phyloP scores from a whole-genome alignment of 2,113 vertebrate genomes.

The Tinamus guttatus region DNA sequence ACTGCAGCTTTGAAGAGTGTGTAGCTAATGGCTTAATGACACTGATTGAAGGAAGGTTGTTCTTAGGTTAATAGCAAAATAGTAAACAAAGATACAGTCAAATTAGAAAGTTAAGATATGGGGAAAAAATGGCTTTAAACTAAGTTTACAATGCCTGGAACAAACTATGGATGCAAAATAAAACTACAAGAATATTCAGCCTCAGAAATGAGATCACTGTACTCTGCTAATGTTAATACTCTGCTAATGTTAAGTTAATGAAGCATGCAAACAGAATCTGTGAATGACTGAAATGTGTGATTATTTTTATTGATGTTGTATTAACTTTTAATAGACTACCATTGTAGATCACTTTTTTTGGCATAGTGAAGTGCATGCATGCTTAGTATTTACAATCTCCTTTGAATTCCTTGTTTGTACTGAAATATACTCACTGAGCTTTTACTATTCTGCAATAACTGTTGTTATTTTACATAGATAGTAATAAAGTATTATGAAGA shows the following conservation, averaged over 20 bases:
- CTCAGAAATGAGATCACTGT: background rate
- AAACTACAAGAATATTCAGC: rapidly evolving
- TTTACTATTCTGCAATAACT: background rate
- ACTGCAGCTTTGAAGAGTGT: background rate
- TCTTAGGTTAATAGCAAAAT: background rate
- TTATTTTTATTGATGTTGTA: background rate
- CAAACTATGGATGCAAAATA: background rate
- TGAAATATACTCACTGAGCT: background rate
- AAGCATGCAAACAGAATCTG: background rate
- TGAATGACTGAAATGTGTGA: background rate
- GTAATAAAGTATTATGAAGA: background rate
- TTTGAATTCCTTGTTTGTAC: background rate
- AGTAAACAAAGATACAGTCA: background rate
- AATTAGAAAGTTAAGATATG: background rate
- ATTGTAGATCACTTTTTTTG: background rate
- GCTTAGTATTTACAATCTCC: background rate
- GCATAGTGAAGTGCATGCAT: background rate
- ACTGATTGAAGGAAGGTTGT: background rate
- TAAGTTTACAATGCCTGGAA: background rate
- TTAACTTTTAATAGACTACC: background rate
- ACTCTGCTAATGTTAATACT: background rate
- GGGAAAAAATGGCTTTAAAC: background rate
- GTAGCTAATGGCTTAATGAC: background rate
- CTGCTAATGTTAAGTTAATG: background rate
- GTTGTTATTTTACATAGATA: background rate